Conservation (phyloP, 2,888 invertebrate species). For the Apamea sordens region DNA sequence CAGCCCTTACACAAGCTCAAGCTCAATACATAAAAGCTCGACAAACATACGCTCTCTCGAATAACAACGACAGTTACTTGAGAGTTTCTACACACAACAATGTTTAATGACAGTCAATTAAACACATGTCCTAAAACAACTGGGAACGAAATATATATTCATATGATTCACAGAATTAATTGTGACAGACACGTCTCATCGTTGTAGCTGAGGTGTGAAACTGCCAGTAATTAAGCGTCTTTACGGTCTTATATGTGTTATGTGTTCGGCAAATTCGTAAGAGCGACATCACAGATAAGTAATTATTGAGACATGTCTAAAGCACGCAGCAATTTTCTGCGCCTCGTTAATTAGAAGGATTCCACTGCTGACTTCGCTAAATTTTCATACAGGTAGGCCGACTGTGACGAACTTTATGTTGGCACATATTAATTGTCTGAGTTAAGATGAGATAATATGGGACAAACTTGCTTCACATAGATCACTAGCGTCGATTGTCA, state of each 20-base stretch:
- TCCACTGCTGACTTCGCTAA: slow-evolving; percentile 26
- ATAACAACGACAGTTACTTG: slow-evolving; percentile 27
- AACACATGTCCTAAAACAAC: slow-evolving; percentile 46
- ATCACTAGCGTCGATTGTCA: slow-evolving; percentile 19
- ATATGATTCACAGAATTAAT: slow-evolving; percentile 35
- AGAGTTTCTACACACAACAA: slow-evolving; percentile 33
- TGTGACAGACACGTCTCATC: slow-evolving; percentile 41
- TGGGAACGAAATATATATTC: slow-evolving; percentile 21
- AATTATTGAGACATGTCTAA: slow-evolving; percentile 51
- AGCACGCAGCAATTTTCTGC: slow-evolving; percentile 27
- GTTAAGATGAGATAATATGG: slow-evolving; percentile 16
- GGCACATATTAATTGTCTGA: slow-evolving; percentile 46
- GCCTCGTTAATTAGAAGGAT: slow-evolving; percentile 52
- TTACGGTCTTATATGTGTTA: slow-evolving; percentile 11
- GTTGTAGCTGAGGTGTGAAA: slow-evolving; percentile 41
- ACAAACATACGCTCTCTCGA: slow-evolving; percentile 20
- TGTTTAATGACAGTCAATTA: slow-evolving; percentile 39
- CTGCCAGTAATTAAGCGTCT: slow-evolving; percentile 38
- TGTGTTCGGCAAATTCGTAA: slow-evolving; percentile 18
- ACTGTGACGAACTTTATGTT: slow-evolving; percentile 29
- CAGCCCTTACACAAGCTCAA: slow-evolving; percentile 9
- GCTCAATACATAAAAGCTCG: slow-evolving; percentile 23
- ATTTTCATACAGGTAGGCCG: slow-evolving; percentile 35
- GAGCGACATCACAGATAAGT: slow-evolving; percentile 29
- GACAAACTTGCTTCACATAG: slow-evolving; percentile 15